Evolutionary conservation across 2,113 vertebrate genomes (phyloP).

Genomic region (Synodontis membranacea): DNA sequence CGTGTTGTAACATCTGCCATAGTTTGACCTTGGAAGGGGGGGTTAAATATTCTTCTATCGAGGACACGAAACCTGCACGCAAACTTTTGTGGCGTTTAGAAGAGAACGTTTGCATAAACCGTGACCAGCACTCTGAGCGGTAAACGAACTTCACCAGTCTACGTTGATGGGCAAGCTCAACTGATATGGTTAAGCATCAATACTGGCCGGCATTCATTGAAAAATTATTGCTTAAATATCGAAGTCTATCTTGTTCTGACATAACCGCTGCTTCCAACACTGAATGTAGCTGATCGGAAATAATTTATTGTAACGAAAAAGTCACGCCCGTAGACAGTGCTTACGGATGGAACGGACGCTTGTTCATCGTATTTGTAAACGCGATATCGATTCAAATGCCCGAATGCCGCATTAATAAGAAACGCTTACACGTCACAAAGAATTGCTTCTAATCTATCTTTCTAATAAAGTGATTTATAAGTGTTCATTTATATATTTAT

Average conservation of each 20-base stretch:
- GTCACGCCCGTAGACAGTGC: not conserved
- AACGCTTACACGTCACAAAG: no score
- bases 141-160: not conserved
- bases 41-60: not conserved
- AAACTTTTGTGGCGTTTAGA: not conserved
- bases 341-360: not conserved
- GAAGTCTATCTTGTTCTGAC: not conserved
- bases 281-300: not conserved
- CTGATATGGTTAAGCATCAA: not conserved
- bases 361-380: not conserved
- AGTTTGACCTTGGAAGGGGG: not conserved
- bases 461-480: not conserved
- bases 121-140: not conserved
- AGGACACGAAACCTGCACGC: not conserved
- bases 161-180: not conserved
- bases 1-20: not conserved
- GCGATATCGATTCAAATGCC: not conserved
- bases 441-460: not conserved
- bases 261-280: not conserved
- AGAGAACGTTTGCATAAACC: conserved; percentile 25
- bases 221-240: conserved; percentile 33
- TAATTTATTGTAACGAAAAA: not conserved
- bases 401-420: not conserved
- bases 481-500: not conserved
- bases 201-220: not conserved